Conservation (phyloP, 2,797 vertebrate species). For the Pangasius djambal region DNA sequence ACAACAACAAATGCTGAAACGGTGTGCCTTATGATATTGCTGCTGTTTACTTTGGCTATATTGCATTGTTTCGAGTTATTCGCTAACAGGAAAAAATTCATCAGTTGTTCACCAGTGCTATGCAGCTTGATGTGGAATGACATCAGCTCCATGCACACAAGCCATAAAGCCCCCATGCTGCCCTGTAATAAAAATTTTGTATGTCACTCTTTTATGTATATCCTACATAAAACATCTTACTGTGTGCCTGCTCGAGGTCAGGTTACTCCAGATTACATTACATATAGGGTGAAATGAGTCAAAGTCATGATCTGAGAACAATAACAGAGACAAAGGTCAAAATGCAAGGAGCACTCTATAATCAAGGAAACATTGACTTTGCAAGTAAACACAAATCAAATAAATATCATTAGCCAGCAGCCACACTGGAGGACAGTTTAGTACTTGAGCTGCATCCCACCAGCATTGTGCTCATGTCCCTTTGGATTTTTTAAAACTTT, state of each 20-base stretch:
- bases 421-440: neutral
- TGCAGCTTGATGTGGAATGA: neutral
- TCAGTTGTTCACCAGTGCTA: neutral
- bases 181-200: neutral
- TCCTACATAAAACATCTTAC: neutral
- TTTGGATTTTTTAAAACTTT: neutral
- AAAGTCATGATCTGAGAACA: neutral
- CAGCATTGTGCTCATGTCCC: neutral
- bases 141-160: neutral
- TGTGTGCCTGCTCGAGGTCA: neutral
- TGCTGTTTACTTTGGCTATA: neutral
- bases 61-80: neutral
- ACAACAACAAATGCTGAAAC: neutral
- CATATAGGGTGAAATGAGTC: neutral
- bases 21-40: neutral
- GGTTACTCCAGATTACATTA: slow-evolving; percentile 11
- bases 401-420: neutral
- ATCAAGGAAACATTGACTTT: neutral
- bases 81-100: neutral
- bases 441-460: neutral
- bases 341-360: neutral
- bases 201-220: neutral
- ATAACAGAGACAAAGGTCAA: neutral
- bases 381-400: neutral
- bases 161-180: neutral